phyloP scores from a whole-genome alignment of 1,140 invertebrate genomes.

The Periplaneta americana region DNA sequence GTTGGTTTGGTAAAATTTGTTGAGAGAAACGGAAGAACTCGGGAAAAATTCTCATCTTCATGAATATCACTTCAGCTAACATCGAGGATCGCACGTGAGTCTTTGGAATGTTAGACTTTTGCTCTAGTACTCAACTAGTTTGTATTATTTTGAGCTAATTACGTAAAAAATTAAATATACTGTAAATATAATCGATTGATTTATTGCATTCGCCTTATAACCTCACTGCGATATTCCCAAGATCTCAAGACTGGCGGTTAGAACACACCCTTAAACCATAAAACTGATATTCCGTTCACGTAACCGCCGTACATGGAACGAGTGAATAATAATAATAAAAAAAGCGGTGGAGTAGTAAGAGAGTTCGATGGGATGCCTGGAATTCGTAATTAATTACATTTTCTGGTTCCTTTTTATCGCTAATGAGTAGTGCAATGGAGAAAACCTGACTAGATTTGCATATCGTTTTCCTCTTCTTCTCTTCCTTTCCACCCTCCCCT shows the following conservation, averaged over 20 bases:
- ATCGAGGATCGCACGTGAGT: too few relatives aligned
- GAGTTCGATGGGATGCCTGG: not conserved
- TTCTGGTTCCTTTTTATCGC: conserved; percentile 13
- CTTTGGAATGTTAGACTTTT: too few relatives aligned
- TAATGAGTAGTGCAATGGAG: conserved; percentile 13
- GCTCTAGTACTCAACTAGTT: too few relatives aligned
- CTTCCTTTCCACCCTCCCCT: not conserved
- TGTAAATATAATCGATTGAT: too few relatives aligned
- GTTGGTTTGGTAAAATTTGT: too few relatives aligned
- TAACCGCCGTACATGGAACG: not conserved
- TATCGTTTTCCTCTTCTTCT: not conserved
- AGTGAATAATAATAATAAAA: conserved; percentile 4
- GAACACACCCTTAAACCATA: not conserved
- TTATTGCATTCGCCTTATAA: too few relatives aligned
- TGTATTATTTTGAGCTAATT: too few relatives aligned
- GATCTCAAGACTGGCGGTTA: not conserved
- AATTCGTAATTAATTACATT: conserved; percentile 15
- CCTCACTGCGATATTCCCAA: not conserved
- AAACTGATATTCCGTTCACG: not conserved
- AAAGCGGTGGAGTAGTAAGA: not conserved
- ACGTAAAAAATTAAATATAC: too few relatives aligned
- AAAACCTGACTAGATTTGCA: conserved; percentile 12
- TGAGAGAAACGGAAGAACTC: too few relatives aligned
- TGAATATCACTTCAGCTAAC: too few relatives aligned
- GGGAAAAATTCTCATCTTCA: too few relatives aligned